Evolutionary conservation across 2,797 vertebrate species (phyloP).

Genomic region (Neomorphus geoffroyi): DNA sequence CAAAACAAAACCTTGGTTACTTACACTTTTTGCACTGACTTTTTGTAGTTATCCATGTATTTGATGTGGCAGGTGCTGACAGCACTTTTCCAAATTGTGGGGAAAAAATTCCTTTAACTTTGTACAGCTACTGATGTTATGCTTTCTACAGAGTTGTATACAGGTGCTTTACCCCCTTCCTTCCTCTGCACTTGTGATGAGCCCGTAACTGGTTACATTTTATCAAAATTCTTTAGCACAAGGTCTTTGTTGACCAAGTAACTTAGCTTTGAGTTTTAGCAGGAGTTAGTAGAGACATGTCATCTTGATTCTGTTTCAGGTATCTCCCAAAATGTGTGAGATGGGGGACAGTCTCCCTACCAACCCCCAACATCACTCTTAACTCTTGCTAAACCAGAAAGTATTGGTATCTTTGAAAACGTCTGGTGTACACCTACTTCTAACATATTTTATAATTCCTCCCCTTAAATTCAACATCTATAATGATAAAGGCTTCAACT

Average conservation of each 20-base stretch:
- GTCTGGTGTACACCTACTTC: not conserved
- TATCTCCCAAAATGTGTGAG: not conserved
- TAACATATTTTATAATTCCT: rapidly evolving
- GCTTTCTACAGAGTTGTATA: not conserved
- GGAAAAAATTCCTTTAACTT: not conserved
- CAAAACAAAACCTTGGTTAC: not conserved
- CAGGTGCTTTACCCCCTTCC: not conserved
- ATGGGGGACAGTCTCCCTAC: not conserved
- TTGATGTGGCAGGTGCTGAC: not conserved
- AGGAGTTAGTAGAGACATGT: not conserved
- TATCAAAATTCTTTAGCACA: not conserved
- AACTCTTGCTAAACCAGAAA: not conserved
- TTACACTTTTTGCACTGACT: not conserved
- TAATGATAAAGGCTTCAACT: not conserved
- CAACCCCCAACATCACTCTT: not conserved
- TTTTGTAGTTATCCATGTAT: not conserved
- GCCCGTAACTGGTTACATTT: not conserved
- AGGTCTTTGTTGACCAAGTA: not conserved
- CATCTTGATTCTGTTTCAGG: not conserved
- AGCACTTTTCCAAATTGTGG: not conserved
- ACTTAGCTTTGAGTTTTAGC: not conserved
- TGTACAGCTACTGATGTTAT: not conserved
- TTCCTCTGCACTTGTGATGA: not conserved
- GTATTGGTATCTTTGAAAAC: not conserved
- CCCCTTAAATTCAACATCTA: not conserved